A percentile compares a stretch with the other conserved stretches of the same genome.
phyloP scores from a whole-genome alignment of 2,888 invertebrate species.

The Drosophila paracracens region DNA sequence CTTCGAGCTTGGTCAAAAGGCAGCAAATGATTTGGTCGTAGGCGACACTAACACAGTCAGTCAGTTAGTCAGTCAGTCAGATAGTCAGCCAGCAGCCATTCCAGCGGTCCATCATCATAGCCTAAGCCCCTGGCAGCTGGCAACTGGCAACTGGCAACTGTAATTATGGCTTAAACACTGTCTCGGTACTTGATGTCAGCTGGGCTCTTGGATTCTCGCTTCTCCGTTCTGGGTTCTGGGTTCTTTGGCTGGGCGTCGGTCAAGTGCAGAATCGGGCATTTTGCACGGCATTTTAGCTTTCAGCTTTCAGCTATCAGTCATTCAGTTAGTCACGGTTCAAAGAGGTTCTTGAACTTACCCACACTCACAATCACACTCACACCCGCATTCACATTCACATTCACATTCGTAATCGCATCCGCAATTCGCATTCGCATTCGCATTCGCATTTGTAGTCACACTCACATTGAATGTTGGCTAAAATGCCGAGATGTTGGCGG shows the following conservation, averaged over 20 bases:
- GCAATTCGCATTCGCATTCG: conserved; percentile 8
- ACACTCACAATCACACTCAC: conserved; percentile 27
- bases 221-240: conserved; percentile 18
- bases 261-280: conserved; percentile 73
- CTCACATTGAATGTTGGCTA: conserved; percentile 34
- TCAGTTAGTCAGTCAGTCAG: conserved; percentile 7
- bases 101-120: conserved; percentile 9
- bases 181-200: conserved; percentile 55
- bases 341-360: conserved; percentile 69
- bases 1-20: conserved; percentile 23
- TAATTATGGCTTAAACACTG: conserved; percentile 61
- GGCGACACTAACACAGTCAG: conserved; percentile 69
- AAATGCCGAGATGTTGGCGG: conserved; percentile 60
- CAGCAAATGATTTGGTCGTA: conserved; percentile 59
- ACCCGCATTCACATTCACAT: conserved; percentile 29
- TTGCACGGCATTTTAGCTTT: conserved; percentile 64
- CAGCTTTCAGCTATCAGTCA: conserved; percentile 74
- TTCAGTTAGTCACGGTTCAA: conserved; percentile 77
- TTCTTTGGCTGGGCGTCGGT: conserved; percentile 57
- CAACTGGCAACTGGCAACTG: conserved; percentile 32
- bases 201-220: conserved; percentile 20
- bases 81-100: conserved; percentile 2
- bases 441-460: conserved; percentile 29
- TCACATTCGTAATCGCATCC: conserved; percentile 22
- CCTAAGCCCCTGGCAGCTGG: conserved; percentile 15